Evolutionary conservation across 2,888 invertebrate genomes (phyloP).

Genomic region (Apodemia duryi): DNA sequence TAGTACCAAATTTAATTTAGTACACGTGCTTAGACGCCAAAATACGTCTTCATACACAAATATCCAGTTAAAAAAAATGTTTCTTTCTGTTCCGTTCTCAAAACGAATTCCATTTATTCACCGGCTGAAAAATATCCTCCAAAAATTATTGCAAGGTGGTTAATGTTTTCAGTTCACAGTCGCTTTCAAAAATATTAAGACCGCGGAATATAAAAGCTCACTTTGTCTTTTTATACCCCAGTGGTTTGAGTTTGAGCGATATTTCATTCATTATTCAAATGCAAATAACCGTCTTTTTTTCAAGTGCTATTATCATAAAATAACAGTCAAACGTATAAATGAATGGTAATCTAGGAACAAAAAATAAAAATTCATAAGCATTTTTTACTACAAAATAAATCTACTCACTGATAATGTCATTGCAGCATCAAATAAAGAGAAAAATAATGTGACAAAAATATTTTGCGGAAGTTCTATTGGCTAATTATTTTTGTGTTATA

Average conservation of each 20-base stretch:
- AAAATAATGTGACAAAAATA: too few relatives aligned
- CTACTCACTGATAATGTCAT: too few relatives aligned
- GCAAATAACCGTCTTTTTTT: not conserved
- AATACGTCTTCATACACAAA: too few relatives aligned
- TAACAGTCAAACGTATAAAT: not conserved
- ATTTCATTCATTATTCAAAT: constrained; percentile 14
- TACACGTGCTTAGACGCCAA: too few relatives aligned
- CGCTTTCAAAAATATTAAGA: constrained; percentile 20
- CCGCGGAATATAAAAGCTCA: constrained; percentile 9
- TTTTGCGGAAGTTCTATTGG: too few relatives aligned
- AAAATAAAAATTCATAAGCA: not conserved
- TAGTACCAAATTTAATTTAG: too few relatives aligned
- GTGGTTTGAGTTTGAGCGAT: constrained; percentile 6
- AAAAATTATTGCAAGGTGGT: not conserved
- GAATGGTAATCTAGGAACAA: constrained; percentile 1
- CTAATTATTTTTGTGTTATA: too few relatives aligned
- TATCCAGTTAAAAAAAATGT: too few relatives aligned
- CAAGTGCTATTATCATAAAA: constrained; percentile 5
- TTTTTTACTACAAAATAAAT: not conserved
- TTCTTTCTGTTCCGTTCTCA: too few relatives aligned
- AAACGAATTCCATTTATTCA: too few relatives aligned
- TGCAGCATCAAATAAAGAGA: too few relatives aligned
- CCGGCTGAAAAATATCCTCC: too few relatives aligned
- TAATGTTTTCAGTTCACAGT: not conserved
- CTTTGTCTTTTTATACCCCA: constrained; percentile 12